These are phyloP conservation scores for Lagopus muta DNA, from an alignment of 2,113 vertebrate genomes.

Conservation along the genomic window DNA sequence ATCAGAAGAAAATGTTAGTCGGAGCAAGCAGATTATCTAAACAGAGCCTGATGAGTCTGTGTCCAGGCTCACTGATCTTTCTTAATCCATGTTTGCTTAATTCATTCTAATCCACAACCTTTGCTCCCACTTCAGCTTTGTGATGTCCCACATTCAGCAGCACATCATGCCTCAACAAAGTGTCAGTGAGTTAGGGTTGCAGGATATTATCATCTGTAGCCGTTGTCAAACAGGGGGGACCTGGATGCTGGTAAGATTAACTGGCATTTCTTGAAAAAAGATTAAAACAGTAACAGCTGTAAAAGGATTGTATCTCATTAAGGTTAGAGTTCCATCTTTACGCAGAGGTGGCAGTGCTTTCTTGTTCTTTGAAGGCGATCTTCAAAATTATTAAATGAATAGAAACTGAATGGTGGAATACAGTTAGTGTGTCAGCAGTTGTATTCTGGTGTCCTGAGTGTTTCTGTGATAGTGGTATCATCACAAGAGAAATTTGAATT, in stretches of 20 bases:
- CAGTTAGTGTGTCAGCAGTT: not conserved
- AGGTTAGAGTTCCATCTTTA: not conserved
- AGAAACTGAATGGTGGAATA: not conserved
- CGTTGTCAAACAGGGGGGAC: not conserved
- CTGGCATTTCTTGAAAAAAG: not conserved
- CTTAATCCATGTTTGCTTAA: constrained; percentile 69
- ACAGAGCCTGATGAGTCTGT: constrained; percentile 59
- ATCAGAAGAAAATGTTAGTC: constrained; percentile 29
- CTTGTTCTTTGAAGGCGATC: not conserved
- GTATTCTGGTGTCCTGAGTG: not conserved
- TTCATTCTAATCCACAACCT: constrained; percentile 66
- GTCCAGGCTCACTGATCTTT: constrained; percentile 64
- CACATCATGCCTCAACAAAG: not conserved
- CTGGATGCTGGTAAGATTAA: not conserved
- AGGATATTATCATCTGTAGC: not conserved
- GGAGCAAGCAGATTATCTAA: constrained; percentile 62
- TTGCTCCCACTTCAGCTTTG: constrained; percentile 52
- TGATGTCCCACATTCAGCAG: constrained; percentile 44
- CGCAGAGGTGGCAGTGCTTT: not conserved
- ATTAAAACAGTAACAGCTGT: not conserved
- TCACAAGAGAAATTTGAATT: not conserved
- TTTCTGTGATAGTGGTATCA: not conserved
- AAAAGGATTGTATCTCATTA: not conserved
- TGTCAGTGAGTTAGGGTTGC: not conserved
- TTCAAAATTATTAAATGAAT: not conserved